These are phyloP conservation scores for Fissipunctia ypsillon DNA, from an alignment of 2,888 invertebrate species.

Conservation along the genomic window DNA sequence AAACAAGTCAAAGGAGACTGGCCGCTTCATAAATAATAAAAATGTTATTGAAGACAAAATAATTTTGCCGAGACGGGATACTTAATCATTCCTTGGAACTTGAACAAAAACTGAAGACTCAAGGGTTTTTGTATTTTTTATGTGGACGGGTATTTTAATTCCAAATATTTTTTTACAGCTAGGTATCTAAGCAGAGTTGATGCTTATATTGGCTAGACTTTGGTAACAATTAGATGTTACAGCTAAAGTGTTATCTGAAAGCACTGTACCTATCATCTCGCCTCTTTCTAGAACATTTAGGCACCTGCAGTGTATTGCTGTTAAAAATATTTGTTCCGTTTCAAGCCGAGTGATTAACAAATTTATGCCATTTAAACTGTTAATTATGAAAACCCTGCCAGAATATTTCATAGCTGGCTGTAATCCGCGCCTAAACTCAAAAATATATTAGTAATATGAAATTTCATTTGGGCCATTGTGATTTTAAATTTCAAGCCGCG, in stretches of 20 bases:
- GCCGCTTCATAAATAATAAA: slow-evolving; percentile 63
- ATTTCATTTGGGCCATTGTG: slow-evolving; percentile 73
- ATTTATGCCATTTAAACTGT: slow-evolving; percentile 1
- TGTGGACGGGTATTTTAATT: slow-evolving; percentile 35
- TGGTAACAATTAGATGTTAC: background rate
- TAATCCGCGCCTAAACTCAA: slow-evolving; percentile 42
- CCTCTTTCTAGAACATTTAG: background rate
- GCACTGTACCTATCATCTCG: background rate
- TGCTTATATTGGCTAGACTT: background rate
- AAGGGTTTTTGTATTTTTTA: slow-evolving; percentile 28
- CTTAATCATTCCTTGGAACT: slow-evolving; percentile 51
- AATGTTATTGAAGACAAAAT: slow-evolving; percentile 55
- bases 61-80: slow-evolving; percentile 53
- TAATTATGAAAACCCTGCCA: slow-evolving; percentile 28
- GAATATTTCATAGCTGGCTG: slow-evolving; percentile 17
- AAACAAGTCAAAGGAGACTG: slow-evolving; percentile 57
- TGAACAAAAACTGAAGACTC: slow-evolving; percentile 48
- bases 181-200: background rate
- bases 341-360: background rate
- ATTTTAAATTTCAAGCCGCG: slow-evolving; percentile 80
- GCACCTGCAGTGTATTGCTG: background rate
- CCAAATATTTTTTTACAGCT: slow-evolving; percentile 14
- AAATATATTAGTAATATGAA: slow-evolving; percentile 58
- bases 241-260: background rate
- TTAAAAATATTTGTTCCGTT: background rate